Evolutionary conservation across 2,888 invertebrate species (phyloP).

Genomic region (Patella caerulea): DNA sequence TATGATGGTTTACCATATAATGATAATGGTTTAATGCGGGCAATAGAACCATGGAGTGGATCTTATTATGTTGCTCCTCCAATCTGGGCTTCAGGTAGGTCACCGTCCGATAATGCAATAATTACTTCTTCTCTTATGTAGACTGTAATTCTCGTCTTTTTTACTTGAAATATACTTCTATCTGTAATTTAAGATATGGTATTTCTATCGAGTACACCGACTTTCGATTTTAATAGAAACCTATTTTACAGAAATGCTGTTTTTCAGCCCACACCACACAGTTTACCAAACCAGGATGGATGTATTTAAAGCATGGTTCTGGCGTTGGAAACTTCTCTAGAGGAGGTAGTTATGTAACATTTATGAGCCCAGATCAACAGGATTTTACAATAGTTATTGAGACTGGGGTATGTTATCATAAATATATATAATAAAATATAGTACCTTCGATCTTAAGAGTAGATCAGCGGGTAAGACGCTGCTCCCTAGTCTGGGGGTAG

Average conservation of each 20-base stretch:
- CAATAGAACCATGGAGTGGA: slow-evolving; percentile 1
- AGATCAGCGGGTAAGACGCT: too few relatives aligned
- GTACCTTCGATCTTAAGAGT: too few relatives aligned
- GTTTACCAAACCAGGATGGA: slow-evolving; percentile 10
- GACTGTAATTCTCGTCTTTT: too few relatives aligned
- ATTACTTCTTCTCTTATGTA: too few relatives aligned
- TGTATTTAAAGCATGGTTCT: background rate
- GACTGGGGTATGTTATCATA: background rate
- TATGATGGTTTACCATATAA: background rate
- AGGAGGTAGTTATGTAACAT: background rate
- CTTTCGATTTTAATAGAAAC: too few relatives aligned
- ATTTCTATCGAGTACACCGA: too few relatives aligned
- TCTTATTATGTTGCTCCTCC: background rate
- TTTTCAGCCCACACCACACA: background rate
- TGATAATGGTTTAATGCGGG: background rate
- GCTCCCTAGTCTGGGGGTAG: too few relatives aligned
- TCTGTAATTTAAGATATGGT: too few relatives aligned
- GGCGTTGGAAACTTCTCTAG: background rate
- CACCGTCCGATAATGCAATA: too few relatives aligned
- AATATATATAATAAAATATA: too few relatives aligned
- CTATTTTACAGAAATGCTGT: too few relatives aligned
- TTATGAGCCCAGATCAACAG: background rate
- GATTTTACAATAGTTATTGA: background rate
- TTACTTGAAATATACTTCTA: too few relatives aligned
- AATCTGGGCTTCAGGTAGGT: background rate